Evolutionary conservation across 2,113 vertebrate genomes (phyloP), one percentile per base, ranked within the genome.

Genomic region (Odontophorus gujanensis): DNA sequence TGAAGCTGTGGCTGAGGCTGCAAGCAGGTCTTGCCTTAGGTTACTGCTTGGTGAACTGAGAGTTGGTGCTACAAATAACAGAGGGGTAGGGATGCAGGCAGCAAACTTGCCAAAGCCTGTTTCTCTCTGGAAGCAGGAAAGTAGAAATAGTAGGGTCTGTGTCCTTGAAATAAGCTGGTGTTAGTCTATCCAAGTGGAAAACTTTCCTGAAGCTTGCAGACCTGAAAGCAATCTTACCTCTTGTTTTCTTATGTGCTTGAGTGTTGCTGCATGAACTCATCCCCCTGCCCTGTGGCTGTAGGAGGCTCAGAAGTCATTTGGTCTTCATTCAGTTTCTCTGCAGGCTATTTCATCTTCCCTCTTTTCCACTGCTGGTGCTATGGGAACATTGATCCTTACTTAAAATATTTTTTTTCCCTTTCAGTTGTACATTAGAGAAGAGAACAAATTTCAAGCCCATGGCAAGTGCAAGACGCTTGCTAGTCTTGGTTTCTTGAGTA

Each of bases 31-130:
- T 66, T 1, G 0, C 26, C 58, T 81, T 36, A 6, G 14, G 20
- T 21, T 40, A 28, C 36, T 72, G 26, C 26, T 26, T 81, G 36
- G 36, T 47, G 18, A 7, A 26, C 24, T 17, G 28, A 57, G 66
- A 58, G 20, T 22, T 40, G 22, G 7, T 65, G 34, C 5, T 3
- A 7, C 13, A 0, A 0, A 4, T 51, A 30, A 22, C 15, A 13
- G 38, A 58, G 2, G 8, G 30, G 17, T 20, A 78, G 69, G 16
- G 24, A 66, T 0, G 1, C 10, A 18, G 28, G 28, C 22, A 72
- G 13, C 8, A 50, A 71, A 53, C 13, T 59, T 22, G 14, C 77
- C 24, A 22, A 51, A 77, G 17, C 12, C 34, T 7, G 45, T 32
- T 42, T 0, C 1, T 51, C 50, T 61, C 48, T 57, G 11, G 50